These are phyloP conservation scores for Cotesia chilonis DNA, from an alignment of 1,140 invertebrate species.

Conservation along the genomic window DNA sequence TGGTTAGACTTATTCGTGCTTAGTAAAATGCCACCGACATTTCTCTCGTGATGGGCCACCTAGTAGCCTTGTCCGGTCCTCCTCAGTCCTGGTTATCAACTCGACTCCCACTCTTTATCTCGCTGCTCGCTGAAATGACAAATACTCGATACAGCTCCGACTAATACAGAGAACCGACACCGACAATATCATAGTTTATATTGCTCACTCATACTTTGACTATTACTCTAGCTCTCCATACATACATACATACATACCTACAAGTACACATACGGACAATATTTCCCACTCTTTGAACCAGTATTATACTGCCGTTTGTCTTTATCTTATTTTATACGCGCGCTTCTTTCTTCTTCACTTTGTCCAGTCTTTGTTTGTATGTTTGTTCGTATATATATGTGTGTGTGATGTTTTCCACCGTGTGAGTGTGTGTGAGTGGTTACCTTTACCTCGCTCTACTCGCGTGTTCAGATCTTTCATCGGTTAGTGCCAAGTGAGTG, in stretches of 20 bases:
- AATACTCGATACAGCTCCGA: background rate
- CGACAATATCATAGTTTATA: conserved; percentile 10
- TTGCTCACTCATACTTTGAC: conserved; percentile 43
- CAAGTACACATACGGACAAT: background rate
- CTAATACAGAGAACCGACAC: background rate
- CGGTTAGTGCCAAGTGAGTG: conserved; percentile 53
- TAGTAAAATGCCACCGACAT: no score
- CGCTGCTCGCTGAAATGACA: background rate
- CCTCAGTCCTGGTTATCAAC: background rate
- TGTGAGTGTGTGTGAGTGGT: no score
- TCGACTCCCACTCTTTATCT: background rate
- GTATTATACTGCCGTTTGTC: conserved; percentile 13
- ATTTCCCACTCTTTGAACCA: conserved; percentile 5
- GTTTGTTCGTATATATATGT: background rate
- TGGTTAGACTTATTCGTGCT: no score
- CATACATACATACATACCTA: background rate
- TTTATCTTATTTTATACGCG: conserved; percentile 31
- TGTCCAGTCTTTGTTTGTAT: conserved; percentile 23
- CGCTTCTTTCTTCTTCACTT: conserved; percentile 23
- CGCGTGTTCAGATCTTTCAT: conserved; percentile 46
- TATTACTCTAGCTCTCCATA: conserved; percentile 12
- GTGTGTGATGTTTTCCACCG: conserved; percentile 19
- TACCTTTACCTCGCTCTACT: conserved; percentile 52
- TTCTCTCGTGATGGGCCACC: no score
- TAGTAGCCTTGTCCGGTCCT: background rate